Percentiles rank a stretch among this genome's conserved stretches.
These are phyloP conservation scores for Zaprionus camerounensis DNA, from an alignment of 1,140 invertebrate species.

Conservation along the genomic window DNA sequence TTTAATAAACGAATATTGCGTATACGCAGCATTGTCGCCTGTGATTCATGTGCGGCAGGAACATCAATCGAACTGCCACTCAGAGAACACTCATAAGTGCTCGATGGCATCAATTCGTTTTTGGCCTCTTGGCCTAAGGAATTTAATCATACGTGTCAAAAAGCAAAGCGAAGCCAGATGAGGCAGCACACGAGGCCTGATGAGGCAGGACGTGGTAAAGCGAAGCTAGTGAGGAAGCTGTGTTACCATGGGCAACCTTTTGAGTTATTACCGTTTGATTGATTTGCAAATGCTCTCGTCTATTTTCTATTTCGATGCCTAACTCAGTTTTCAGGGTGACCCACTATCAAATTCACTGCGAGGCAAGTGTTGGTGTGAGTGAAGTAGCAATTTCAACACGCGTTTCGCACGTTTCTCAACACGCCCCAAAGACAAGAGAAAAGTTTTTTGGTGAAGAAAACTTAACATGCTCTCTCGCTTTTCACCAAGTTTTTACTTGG, in stretches of 20 bases:
- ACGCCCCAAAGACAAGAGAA: conserved; percentile 16
- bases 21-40: conserved; percentile 23
- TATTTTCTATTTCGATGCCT: conserved; percentile 9
- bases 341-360: conserved; percentile 31
- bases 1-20: conserved; percentile 11
- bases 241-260: not conserved
- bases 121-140: conserved; percentile 38
- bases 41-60: conserved; percentile 18
- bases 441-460: conserved; percentile 44
- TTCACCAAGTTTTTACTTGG: no score
- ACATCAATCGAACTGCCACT: conserved; percentile 28
- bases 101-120: conserved; percentile 26
- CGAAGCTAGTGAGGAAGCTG: not conserved
- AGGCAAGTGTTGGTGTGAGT: conserved; percentile 6
- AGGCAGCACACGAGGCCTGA: not conserved
- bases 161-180: not conserved
- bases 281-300: not conserved
- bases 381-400: conserved; percentile 35
- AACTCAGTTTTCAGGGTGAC: conserved; percentile 10
- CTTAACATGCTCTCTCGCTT: conserved; percentile 41
- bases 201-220: not conserved
- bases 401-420: conserved; percentile 20
- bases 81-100: conserved; percentile 29
- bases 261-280: not conserved
- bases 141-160: conserved; percentile 43